These are phyloP conservation scores for Mesembrinibis cayennensis DNA, from an alignment of 2,113 vertebrate genomes.

Conservation along the genomic window DNA sequence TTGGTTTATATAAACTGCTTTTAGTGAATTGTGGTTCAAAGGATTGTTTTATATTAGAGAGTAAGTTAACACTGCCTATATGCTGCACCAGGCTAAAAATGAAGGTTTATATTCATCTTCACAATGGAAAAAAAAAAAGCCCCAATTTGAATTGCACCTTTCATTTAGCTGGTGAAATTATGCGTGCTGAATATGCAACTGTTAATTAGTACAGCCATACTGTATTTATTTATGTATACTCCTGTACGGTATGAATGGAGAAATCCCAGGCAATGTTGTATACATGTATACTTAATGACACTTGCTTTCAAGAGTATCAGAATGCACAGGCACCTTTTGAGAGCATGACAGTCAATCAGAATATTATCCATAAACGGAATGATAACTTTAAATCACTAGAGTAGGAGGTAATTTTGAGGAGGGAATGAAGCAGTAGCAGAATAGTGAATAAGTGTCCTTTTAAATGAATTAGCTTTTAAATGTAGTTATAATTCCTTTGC, in stretches of 20 bases:
- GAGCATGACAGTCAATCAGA: not conserved
- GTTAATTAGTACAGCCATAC: conserved; percentile 49
- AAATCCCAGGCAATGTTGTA: not conserved
- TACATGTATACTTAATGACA: not conserved
- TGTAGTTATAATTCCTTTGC: conserved; percentile 54
- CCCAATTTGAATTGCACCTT: not conserved
- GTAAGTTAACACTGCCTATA: conserved; percentile 33
- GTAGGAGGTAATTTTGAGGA: not conserved
- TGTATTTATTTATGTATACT: conserved; percentile 44
- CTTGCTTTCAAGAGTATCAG: conserved; percentile 33
- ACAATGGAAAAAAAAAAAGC: not conserved
- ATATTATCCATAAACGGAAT: not conserved
- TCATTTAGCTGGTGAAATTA: conserved; percentile 14
- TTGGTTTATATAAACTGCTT: conserved; percentile 25
- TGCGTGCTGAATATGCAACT: conserved; percentile 34
- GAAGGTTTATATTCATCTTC: not conserved
- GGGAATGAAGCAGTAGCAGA: not conserved
- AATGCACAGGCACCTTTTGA: conserved; percentile 21
- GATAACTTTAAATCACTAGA: not conserved
- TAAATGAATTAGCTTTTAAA: not conserved
- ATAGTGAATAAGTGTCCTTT: conserved; percentile 57
- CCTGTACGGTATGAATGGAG: conserved; percentile 21
- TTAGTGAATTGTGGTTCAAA: not conserved
- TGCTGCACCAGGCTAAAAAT: conserved; percentile 19
- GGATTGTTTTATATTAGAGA: conserved; percentile 27